Evolutionary conservation across 2,888 invertebrate species (phyloP).

Genomic region (Mantis religiosa): DNA sequence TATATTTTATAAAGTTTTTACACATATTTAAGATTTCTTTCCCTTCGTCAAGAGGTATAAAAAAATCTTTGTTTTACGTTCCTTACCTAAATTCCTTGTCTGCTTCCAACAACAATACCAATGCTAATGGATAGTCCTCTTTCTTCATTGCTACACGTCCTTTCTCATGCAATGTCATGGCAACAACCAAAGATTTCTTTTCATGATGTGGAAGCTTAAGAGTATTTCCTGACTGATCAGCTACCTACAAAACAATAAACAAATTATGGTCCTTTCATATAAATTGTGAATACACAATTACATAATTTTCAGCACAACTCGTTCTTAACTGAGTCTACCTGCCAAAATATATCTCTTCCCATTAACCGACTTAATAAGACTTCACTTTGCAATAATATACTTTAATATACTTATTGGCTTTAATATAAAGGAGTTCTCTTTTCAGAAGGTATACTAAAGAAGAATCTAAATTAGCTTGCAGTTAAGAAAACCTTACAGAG

Average conservation of each 20-base stretch:
- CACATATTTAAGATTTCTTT: neutral
- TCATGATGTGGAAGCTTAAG: conserved; percentile 67
- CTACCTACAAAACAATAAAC: conserved; percentile 48
- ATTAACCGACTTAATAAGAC: too few species aligned
- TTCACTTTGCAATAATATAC: too few species aligned
- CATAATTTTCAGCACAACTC: neutral
- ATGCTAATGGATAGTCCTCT: conserved; percentile 63
- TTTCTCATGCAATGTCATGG: conserved; percentile 76
- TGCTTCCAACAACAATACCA: conserved; percentile 72
- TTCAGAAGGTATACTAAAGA: too few species aligned
- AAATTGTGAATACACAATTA: neutral
- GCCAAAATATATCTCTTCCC: too few species aligned
- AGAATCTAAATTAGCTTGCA: too few species aligned
- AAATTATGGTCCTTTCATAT: neutral
- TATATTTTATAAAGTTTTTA: too few species aligned
- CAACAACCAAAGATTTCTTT: conserved; percentile 65
- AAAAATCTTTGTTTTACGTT: neutral
- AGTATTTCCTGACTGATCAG: conserved; percentile 73
- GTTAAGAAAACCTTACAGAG: too few species aligned
- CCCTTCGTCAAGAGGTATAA: neutral
- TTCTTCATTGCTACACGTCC: conserved; percentile 60
- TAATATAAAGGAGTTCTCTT: too few species aligned
- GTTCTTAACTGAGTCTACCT: too few species aligned
- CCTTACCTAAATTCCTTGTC: conserved; percentile 63
- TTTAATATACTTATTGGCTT: too few species aligned